A percentile compares a stretch with the other conserved stretches of the same genome.
Conservation (phyloP, 2,113 vertebrate species). For the Galbula dea region DNA sequence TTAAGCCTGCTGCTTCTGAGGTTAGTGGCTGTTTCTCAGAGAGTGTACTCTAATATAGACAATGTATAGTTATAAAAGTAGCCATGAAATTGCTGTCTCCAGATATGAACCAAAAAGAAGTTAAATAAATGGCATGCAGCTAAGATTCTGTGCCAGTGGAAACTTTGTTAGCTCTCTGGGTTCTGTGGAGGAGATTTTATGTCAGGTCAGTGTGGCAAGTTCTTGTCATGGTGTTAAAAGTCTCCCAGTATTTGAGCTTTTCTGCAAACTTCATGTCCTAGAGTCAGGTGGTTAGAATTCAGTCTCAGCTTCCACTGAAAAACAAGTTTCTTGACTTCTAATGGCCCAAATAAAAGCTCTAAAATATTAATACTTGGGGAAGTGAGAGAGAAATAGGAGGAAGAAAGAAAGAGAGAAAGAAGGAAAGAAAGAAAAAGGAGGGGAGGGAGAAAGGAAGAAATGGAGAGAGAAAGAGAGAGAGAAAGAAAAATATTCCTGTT, state of each 20-base stretch:
- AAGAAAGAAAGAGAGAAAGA: too few relatives aligned
- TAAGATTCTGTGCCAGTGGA: not conserved
- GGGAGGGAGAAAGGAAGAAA: fast-evolving
- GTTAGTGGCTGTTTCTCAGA: not conserved
- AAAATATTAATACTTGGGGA: not conserved
- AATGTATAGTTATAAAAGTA: not conserved
- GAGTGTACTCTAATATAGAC: not conserved
- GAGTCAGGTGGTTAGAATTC: not conserved
- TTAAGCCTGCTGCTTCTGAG: not conserved
- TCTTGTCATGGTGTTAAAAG: not conserved
- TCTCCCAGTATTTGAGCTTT: not conserved
- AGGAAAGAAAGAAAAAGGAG: too few relatives aligned
- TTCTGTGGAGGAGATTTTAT: not conserved
- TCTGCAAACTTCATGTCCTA: not conserved
- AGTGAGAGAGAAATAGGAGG: too few relatives aligned
- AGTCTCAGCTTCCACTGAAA: not conserved
- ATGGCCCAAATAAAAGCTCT: not conserved
- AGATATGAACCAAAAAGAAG: not conserved
- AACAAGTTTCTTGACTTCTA: not conserved
- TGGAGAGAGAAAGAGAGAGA: too few relatives aligned
- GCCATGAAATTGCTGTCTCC: not conserved
- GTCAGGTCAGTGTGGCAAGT: not conserved
- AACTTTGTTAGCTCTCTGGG: not conserved
- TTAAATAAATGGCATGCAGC: not conserved
- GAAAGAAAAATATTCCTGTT: not conserved